Evolutionary conservation across 2,797 vertebrate species (phyloP), one percentile per base, ranked within the genome.

Genomic region (Urosaurus nigricauda): DNA sequence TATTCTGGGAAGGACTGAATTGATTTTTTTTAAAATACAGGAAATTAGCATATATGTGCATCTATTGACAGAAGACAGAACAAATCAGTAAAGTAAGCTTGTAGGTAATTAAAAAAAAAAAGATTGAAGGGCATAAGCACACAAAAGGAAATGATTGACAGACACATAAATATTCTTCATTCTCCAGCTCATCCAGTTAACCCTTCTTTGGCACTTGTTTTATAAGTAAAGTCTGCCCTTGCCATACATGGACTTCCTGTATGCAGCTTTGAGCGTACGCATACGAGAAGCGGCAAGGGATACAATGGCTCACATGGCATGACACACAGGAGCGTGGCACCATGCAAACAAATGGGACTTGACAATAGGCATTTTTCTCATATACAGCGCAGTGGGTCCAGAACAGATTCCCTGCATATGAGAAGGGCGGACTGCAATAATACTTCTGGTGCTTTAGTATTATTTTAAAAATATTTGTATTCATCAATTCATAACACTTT

Each of bases 31-130:
- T 16, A 14, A 56, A 91, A 86, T 87, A 82, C 90, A 73, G 7
- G 89, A 96, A 96, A 96, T 95, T 94, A 93, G 86, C 89, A 89
- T 92, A 91, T 93, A 93, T 92, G 92, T 92, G 93, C 90, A 91
- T 90, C 90, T 94, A 92, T 89, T 94, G 93, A 92, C 90, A 94
- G 81, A 93, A 87, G 11, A 74, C 84, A 94, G 85, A 73, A 89
- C 87, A 89, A 4, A 79, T 92, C 91, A 93, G n/a, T 79, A 93
- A 91, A 90, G 58, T 93, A 82, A 81, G 19, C 56, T 70, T 40
- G 53, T 21, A 51, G 21, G 78, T 89, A 32, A 90, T n/a, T n/a
- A n/a, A n/a, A n/a, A n/a, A n/a, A n/a, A n/a, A n/a, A n/a, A n/a
- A n/a, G 73, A 29, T 82, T 88, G n/a, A 92, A 91, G 40, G 83